Conservation (phyloP, 2,888 invertebrate species). For the Ochlodes sylvanus region DNA sequence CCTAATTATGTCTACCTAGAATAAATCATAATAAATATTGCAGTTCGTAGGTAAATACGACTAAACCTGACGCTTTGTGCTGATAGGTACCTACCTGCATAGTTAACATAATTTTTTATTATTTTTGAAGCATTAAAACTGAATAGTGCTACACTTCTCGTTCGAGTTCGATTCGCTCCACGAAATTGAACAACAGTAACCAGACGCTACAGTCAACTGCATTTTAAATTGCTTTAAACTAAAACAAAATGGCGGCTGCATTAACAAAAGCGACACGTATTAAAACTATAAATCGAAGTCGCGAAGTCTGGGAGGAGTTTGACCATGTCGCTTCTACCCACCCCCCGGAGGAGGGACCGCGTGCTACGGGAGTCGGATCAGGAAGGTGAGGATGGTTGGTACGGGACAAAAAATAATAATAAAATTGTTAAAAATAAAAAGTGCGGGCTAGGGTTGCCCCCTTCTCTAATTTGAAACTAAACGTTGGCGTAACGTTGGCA, state of each 20-base stretch:
- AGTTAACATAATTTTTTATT: neutral
- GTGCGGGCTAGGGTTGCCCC: slow-evolving; percentile 51
- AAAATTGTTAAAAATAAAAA: slow-evolving; percentile 51
- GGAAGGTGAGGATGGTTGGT: slow-evolving; percentile 56
- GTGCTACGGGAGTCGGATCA: slow-evolving; percentile 40
- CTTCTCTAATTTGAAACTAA: slow-evolving; percentile 20
- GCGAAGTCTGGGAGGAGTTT: slow-evolving; percentile 57
- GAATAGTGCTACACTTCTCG: neutral
- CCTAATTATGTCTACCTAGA: neutral
- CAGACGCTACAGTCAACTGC: slow-evolving; percentile 5
- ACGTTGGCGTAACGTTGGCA: slow-evolving; percentile 6
- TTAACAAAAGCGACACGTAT: slow-evolving; percentile 59
- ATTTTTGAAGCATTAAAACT: no score
- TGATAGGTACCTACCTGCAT: neutral
- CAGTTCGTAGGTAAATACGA: neutral
- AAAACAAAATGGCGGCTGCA: slow-evolving; percentile 53
- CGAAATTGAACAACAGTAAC: neutral
- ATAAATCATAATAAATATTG: neutral
- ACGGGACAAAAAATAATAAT: slow-evolving; percentile 50
- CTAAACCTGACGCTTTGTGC: neutral
- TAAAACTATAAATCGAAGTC: slow-evolving; percentile 66
- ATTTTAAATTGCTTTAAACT: slow-evolving; percentile 42
- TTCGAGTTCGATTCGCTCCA: neutral
- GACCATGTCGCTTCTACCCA: slow-evolving; percentile 63
- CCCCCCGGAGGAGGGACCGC: slow-evolving; percentile 54